These are phyloP conservation scores for Tryphoninae sp. DNA, from an alignment of 2,888 invertebrate species.

Conservation along the genomic window DNA sequence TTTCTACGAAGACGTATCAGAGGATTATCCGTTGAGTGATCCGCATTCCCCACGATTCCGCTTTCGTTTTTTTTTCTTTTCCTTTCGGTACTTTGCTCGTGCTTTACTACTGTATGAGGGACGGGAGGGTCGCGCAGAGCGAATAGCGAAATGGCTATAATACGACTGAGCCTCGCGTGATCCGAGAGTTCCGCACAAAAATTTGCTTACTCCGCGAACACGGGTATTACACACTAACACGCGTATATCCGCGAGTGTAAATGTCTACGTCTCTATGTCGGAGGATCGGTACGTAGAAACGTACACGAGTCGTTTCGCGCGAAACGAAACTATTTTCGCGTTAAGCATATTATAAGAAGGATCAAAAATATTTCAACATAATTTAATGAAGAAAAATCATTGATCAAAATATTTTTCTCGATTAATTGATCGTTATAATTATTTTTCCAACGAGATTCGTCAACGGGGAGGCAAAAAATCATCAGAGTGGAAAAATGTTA, in stretches of 20 bases:
- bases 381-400: background rate
- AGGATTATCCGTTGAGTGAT: conserved; percentile 17
- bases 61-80: background rate
- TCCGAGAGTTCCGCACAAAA: conserved; percentile 32
- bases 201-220: conserved; percentile 46
- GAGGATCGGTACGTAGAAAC: background rate
- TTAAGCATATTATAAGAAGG: background rate
- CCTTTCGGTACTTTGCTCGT: background rate
- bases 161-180: conserved; percentile 1
- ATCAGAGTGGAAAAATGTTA: background rate
- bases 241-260: background rate
- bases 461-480: background rate
- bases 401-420: background rate
- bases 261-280: background rate
- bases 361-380: background rate
- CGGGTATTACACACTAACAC: conserved; percentile 27
- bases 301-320: background rate
- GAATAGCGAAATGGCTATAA: conserved; percentile 6
- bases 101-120: background rate
- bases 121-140: background rate
- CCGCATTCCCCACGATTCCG: background rate
- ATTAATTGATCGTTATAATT: background rate
- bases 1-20: background rate
- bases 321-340: background rate
- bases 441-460: background rate